Percentiles rank a stretch among this genome's conserved stretches.
These are phyloP conservation scores for Dolichotis patagonum DNA, from an alignment of 2,113 vertebrate species.

Conservation along the genomic window DNA sequence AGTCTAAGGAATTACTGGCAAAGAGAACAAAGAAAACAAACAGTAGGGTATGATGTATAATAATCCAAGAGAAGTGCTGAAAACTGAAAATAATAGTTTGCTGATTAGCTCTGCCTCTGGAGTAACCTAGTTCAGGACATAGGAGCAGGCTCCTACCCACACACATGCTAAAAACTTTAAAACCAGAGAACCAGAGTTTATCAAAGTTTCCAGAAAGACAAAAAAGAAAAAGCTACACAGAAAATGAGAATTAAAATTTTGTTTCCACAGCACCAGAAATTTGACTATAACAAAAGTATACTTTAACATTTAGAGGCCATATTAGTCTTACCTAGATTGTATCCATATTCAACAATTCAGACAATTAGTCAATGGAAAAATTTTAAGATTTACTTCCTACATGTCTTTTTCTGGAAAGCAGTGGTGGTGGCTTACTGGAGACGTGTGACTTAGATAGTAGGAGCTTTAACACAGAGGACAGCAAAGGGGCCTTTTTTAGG, in stretches of 20 bases:
- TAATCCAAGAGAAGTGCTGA: background rate
- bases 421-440: background rate
- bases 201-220: background rate
- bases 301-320: slow-evolving; percentile 10
- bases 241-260: slow-evolving; percentile 15
- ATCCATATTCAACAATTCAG: background rate
- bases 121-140: background rate
- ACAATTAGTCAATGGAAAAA: background rate
- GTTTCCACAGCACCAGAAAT: background rate
- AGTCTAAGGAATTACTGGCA: background rate
- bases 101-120: background rate
- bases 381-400: background rate
- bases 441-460: background rate
- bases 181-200: background rate
- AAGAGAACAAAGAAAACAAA: background rate
- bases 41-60: background rate
- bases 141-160: background rate
- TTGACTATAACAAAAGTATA: background rate
- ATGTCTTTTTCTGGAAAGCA: background rate
- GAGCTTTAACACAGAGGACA: background rate
- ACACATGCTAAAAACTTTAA: background rate
- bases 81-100: background rate
- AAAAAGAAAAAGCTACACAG: background rate
- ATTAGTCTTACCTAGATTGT: background rate
- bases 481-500: background rate